Percentiles rank a stretch among this genome's conserved stretches.
phyloP scores from a whole-genome alignment of 2,888 invertebrate species.

The Nomada ferruginata region DNA sequence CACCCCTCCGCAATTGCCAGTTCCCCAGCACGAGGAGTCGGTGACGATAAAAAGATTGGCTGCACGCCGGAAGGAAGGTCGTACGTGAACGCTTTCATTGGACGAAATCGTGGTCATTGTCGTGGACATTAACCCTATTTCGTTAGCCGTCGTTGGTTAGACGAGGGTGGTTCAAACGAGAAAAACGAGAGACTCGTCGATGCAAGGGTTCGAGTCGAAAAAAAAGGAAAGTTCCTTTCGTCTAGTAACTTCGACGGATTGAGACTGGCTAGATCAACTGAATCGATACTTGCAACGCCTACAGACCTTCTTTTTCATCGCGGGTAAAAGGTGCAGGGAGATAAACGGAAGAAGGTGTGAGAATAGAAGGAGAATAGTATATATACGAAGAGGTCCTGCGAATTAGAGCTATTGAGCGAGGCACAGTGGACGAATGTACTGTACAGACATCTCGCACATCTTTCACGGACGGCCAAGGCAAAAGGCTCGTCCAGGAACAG shows the following conservation, averaged over 20 bases:
- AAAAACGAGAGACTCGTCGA: conserved; percentile 31
- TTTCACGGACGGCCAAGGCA: conserved; percentile 47
- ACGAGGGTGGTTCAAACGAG: conserved; percentile 32
- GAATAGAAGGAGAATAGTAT: background rate
- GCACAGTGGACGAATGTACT: conserved; percentile 61
- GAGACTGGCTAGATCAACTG: conserved; percentile 7
- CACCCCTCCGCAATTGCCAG: conserved; percentile 31
- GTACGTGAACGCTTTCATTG: conserved; percentile 48
- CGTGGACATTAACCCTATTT: conserved; percentile 62
- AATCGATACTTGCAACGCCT: conserved; percentile 10
- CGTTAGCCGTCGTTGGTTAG: conserved; percentile 17
- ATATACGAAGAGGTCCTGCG: conserved; percentile 58
- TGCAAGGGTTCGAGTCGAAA: conserved; percentile 29
- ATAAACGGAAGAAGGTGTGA: background rate
- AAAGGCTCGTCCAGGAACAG: conserved; percentile 53
- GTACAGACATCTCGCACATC: conserved; percentile 50
- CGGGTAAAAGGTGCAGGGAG: background rate
- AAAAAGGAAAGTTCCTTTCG: conserved; percentile 33
- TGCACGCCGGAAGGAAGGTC: conserved; percentile 34
- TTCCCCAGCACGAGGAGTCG: conserved; percentile 9
- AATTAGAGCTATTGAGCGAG: conserved; percentile 62
- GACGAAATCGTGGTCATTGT: conserved; percentile 59
- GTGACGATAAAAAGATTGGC: conserved; percentile 33
- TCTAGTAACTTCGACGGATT: background rate
- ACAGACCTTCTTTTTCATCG: background rate